Evolutionary conservation across 2,797 vertebrate genomes (phyloP).

Genomic region (Gouania willdenowi): DNA sequence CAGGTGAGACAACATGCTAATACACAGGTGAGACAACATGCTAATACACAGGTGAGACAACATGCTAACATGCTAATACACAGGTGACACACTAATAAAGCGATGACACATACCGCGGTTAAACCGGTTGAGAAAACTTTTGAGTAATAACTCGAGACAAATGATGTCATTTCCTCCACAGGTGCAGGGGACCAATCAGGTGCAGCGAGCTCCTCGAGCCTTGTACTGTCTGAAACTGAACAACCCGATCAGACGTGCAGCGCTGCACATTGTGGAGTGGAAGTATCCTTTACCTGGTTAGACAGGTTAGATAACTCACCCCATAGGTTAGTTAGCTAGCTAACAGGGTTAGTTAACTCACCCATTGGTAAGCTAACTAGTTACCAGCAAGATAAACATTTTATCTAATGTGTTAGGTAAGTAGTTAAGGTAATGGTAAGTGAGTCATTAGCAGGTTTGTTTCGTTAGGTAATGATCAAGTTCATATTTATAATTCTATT

Average conservation of each 20-base stretch:
- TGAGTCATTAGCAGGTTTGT: no score
- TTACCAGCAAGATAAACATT: no score
- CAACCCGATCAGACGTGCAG: slow-evolving; percentile 86
- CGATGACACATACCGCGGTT: neutral
- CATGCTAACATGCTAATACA: neutral
- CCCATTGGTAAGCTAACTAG: no score
- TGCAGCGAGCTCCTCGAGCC: slow-evolving; percentile 81
- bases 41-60: neutral
- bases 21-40: neutral
- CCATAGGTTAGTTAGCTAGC: no score
- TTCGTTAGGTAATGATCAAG: no score
- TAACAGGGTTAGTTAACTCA: no score
- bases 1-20: neutral
- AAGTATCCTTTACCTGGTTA: slow-evolving; percentile 80
- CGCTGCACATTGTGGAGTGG: slow-evolving; percentile 90
- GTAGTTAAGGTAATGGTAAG: no score
- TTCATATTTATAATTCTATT: no score
- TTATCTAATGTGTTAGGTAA: no score
- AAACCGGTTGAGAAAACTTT: neutral
- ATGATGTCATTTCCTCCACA: slow-evolving; percentile 29
- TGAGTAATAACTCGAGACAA: neutral
- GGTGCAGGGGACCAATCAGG: slow-evolving; percentile 73
- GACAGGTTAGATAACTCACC: no score
- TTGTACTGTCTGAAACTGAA: slow-evolving; percentile 87
- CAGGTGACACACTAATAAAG: neutral